phyloP scores from a whole-genome alignment of 2,888 invertebrate genomes.

The Agrotis puta region DNA sequence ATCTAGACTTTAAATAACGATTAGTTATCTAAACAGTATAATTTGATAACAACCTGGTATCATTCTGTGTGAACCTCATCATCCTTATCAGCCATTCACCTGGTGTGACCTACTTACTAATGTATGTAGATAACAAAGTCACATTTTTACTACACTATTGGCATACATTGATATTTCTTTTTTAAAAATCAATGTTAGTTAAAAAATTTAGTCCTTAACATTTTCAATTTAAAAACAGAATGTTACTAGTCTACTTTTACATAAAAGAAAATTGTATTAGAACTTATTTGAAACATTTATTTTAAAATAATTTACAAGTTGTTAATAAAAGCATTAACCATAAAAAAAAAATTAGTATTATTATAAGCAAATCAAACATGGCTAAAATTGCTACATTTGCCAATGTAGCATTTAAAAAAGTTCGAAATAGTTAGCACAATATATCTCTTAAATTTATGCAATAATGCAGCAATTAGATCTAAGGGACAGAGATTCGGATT shows the following conservation, averaged over 20 bases:
- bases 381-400: constrained; percentile 33
- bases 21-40: constrained; percentile 33
- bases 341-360: not conserved
- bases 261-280: constrained; percentile 13
- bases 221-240: not conserved
- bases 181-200: too few species aligned
- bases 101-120: constrained; percentile 39
- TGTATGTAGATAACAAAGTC: constrained; percentile 18
- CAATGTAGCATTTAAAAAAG: constrained; percentile 25
- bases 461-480: constrained; percentile 14
- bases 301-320: constrained; percentile 2
- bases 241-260: constrained; percentile 16
- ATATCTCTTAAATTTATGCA: constrained; percentile 37
- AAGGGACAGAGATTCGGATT: not conserved
- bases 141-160: constrained; percentile 16
- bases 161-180: constrained; percentile 24
- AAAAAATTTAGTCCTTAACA: not conserved
- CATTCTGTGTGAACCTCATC: constrained; percentile 22
- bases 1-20: constrained; percentile 23
- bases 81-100: constrained; percentile 50
- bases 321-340: constrained; percentile 10
- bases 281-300: constrained; percentile 14
- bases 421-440: constrained; percentile 44
- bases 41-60: constrained; percentile 22
- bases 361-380: constrained; percentile 19